Conservation (phyloP, 1,140 invertebrate genomes). For the Glomeris maerens region DNA sequence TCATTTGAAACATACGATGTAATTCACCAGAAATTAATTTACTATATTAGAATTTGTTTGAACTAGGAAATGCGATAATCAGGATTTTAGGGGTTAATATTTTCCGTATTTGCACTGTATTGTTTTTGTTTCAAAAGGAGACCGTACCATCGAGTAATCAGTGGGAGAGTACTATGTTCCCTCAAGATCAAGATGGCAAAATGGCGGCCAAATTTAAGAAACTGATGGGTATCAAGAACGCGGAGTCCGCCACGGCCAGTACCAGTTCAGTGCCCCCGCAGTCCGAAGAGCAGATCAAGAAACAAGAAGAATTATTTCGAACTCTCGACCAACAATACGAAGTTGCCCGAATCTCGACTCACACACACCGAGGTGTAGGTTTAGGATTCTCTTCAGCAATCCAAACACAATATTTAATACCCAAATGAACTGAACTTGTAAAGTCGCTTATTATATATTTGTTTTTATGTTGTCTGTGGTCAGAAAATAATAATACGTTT, state of each 20-base stretch:
- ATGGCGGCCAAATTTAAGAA: constrained; percentile 88
- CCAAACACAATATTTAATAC: constrained; percentile 16
- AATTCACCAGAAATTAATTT: not conserved
- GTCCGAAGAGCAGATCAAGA: constrained; percentile 43
- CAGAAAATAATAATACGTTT: too few species aligned
- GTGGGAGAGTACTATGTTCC: constrained; percentile 70
- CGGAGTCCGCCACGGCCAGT: not conserved
- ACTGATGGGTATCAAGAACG: constrained; percentile 80
- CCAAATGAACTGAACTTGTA: constrained; percentile 1
- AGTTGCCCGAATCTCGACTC: constrained; percentile 78
- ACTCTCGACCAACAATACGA: constrained; percentile 89
- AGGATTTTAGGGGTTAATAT: not conserved
- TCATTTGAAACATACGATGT: constrained; percentile 10
- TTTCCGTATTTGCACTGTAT: not conserved
- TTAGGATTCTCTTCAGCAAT: constrained; percentile 49
- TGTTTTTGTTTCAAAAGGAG: not conserved
- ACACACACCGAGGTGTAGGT: constrained; percentile 82
- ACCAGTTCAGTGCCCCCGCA: not conserved
- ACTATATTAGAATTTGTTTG: not conserved
- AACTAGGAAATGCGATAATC: not conserved
- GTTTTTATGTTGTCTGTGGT: too few species aligned
- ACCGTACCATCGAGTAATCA: constrained; percentile 29
- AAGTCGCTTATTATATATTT: too few species aligned
- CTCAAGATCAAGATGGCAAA: constrained; percentile 75
- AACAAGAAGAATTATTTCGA: constrained; percentile 79